A percentile compares a stretch with the other conserved stretches of the same genome.
phyloP scores from a whole-genome alignment of 2,888 invertebrate genomes.

The Panopea generosa region DNA sequence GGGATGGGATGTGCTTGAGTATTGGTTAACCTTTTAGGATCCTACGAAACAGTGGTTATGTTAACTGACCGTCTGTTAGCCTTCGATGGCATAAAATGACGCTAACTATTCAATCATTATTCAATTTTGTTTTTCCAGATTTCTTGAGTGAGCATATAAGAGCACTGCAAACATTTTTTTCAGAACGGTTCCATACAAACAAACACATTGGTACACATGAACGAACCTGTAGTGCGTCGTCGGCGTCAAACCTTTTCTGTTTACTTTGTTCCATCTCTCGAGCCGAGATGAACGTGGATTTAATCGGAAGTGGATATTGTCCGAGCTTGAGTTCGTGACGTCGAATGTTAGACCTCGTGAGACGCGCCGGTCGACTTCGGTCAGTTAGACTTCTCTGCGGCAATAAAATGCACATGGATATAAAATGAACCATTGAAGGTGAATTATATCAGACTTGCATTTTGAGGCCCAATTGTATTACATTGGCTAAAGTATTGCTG shows the following conservation, averaged over 20 bases:
- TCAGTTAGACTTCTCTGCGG: constrained; percentile 36
- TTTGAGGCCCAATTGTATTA: neutral
- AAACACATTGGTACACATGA: too few species aligned
- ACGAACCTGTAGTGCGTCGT: constrained; percentile 56
- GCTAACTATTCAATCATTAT: too few species aligned
- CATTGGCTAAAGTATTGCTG: neutral
- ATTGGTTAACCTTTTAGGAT: too few species aligned
- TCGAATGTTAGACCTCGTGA: constrained; percentile 51
- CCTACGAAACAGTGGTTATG: too few species aligned
- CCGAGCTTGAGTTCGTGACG: constrained; percentile 53
- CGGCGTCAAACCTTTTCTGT: constrained; percentile 37
- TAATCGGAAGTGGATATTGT: constrained; percentile 4
- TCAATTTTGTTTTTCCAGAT: too few species aligned
- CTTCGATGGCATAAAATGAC: too few species aligned
- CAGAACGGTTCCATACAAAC: too few species aligned
- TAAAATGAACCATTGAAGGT: neutral
- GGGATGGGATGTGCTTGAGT: too few species aligned
- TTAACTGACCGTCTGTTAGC: too few species aligned
- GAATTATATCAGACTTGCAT: neutral
- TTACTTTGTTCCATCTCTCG: constrained; percentile 1
- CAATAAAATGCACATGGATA: neutral
- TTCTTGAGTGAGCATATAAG: too few species aligned
- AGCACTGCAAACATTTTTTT: too few species aligned
- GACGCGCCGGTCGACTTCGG: constrained; percentile 13
- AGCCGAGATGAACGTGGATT: neutral